Evolutionary conservation across 2,797 vertebrate species (phyloP).

Genomic region (Melanogrammus aeglefinus): DNA sequence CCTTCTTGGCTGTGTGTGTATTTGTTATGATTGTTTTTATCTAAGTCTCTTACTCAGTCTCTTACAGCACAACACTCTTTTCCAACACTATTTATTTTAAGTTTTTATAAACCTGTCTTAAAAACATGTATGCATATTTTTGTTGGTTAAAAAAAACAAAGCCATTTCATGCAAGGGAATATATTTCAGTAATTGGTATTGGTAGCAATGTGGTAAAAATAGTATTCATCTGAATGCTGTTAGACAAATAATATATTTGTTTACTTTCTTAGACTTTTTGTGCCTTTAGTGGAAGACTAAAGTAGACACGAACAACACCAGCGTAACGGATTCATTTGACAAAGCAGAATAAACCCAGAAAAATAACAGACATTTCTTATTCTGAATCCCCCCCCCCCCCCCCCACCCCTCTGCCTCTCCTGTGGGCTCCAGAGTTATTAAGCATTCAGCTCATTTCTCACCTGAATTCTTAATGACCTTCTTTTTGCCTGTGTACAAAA

Average conservation of each 20-base stretch:
- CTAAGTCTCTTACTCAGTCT: neutral
- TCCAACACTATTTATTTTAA: neutral
- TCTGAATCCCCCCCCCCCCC: neutral
- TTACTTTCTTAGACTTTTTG: neutral
- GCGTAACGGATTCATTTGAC: neutral
- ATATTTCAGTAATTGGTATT: neutral
- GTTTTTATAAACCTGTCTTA: neutral
- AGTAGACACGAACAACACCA: neutral
- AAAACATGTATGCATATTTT: neutral
- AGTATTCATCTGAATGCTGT: neutral
- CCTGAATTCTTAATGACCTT: conserved; percentile 24
- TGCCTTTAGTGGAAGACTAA: neutral
- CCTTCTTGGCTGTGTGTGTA: too few species aligned
- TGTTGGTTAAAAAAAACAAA: neutral
- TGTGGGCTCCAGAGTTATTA: neutral
- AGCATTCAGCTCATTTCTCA: conserved; percentile 43
- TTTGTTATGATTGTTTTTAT: neutral
- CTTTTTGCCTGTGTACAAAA: conserved; percentile 36
- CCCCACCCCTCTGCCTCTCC: neutral
- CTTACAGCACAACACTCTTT: neutral
- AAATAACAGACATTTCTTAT: neutral
- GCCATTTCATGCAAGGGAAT: neutral
- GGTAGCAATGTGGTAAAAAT: neutral
- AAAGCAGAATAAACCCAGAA: neutral
- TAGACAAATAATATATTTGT: neutral